Evolutionary conservation across 2,888 invertebrate genomes (phyloP).

Genomic region (Pandemis heparana): DNA sequence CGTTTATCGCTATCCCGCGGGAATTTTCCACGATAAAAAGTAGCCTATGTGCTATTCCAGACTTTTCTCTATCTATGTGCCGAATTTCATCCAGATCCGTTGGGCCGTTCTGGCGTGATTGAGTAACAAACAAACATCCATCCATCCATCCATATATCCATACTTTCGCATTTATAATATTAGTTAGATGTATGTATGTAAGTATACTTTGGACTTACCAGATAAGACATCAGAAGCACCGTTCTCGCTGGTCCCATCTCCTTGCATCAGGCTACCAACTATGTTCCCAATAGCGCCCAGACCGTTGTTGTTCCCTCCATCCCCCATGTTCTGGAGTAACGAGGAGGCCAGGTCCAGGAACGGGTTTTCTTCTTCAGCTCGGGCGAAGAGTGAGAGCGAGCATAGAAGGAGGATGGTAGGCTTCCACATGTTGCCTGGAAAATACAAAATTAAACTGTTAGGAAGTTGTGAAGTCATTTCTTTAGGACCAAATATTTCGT

Average conservation of each 20-base stretch:
- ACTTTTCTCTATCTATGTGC: too few relatives aligned
- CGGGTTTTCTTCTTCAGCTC: conserved; percentile 84
- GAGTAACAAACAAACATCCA: too few relatives aligned
- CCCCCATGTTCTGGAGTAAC: conserved; percentile 87
- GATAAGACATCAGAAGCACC: conserved; percentile 80
- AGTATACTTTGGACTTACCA: too few relatives aligned
- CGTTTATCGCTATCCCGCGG: too few relatives aligned
- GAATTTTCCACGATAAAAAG: too few relatives aligned
- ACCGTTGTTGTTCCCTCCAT: conserved; percentile 68
- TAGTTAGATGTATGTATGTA: too few relatives aligned
- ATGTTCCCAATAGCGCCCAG: conserved; percentile 87
- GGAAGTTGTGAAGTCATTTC: neutral
- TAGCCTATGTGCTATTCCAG: too few relatives aligned
- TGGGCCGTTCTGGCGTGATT: too few relatives aligned
- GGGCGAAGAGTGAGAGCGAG: conserved; percentile 1
- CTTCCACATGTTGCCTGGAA: conserved; percentile 38
- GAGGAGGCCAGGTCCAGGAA: conserved; percentile 89
- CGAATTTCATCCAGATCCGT: too few relatives aligned
- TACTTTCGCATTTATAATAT: too few relatives aligned
- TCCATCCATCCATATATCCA: too few relatives aligned
- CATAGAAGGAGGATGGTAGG: conserved; percentile 12
- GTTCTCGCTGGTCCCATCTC: conserved; percentile 65
- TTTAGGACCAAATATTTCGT: too few relatives aligned
- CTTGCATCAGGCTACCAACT: conserved; percentile 89
- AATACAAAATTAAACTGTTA: neutral